A percentile compares a stretch with the other conserved stretches of the same genome.
Evolutionary conservation across 2,888 invertebrate genomes (phyloP).

Genomic region (Coecobrya sp.): DNA sequence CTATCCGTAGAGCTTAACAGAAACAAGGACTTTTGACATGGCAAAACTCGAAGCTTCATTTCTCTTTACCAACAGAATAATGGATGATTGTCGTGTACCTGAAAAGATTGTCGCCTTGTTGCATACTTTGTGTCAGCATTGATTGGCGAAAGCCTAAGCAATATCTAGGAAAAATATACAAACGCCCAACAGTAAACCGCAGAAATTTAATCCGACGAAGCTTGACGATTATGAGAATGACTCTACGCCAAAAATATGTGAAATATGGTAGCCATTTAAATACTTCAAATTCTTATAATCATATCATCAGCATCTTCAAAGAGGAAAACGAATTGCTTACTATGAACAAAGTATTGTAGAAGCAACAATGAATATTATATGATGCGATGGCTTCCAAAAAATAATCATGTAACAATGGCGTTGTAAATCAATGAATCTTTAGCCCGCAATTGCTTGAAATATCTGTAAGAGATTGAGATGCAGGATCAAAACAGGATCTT

Average conservation of each 20-base stretch:
- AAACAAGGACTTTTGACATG: background rate
- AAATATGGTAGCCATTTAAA: slow-evolving; percentile 63
- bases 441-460: slow-evolving; percentile 2
- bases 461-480: slow-evolving; percentile 57
- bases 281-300: slow-evolving; percentile 38
- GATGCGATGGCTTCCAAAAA: background rate
- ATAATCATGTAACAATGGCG: slow-evolving; percentile 50
- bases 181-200: background rate
- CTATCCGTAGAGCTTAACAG: background rate
- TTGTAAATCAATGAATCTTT: slow-evolving; percentile 43
- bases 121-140: slow-evolving; percentile 62
- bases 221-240: background rate
- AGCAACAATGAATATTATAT: background rate
- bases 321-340: background rate
- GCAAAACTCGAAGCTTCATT: background rate
- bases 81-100: slow-evolving; percentile 40
- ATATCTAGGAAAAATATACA: background rate
- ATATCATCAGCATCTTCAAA: background rate
- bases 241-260: slow-evolving; percentile 49
- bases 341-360: background rate
- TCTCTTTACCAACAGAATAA: slow-evolving; percentile 21
- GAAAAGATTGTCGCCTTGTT: slow-evolving; percentile 60
- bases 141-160: slow-evolving; percentile 36
- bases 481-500: slow-evolving; percentile 65
- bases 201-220: background rate